These are phyloP conservation scores for Drosophila neotestacea DNA, from an alignment of 2,888 invertebrate genomes.

Conservation along the genomic window DNA sequence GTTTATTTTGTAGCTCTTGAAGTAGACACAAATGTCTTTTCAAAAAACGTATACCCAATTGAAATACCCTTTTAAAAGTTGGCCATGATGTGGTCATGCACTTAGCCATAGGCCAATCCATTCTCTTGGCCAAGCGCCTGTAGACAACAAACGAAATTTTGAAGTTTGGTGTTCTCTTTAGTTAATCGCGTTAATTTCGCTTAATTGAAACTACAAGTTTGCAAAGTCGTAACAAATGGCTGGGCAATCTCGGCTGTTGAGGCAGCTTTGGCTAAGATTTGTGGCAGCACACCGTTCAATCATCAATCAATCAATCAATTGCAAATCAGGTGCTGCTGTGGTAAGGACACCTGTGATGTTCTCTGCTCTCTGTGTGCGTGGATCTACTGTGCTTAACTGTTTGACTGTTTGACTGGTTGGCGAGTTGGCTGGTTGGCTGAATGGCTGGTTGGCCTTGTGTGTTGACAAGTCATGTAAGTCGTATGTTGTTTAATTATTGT, in stretches of 20 bases:
- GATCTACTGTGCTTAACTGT: slow-evolving; percentile 12
- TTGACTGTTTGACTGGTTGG: slow-evolving; percentile 15
- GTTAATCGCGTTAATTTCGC: slow-evolving; percentile 70
- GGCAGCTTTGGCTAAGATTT: slow-evolving; percentile 50
- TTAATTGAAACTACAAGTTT: slow-evolving; percentile 62
- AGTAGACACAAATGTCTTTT: no score
- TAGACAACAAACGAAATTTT: slow-evolving; percentile 30
- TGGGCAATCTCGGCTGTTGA: slow-evolving; percentile 19
- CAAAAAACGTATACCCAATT: no score
- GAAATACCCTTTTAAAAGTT: not conserved
- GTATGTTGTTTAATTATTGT: slow-evolving; percentile 73
- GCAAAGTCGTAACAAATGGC: slow-evolving; percentile 29
- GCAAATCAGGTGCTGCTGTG: slow-evolving; percentile 45
- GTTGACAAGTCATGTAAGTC: slow-evolving; percentile 69
- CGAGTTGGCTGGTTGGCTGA: not conserved
- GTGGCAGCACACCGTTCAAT: slow-evolving; percentile 45
- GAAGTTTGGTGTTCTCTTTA: slow-evolving; percentile 4
- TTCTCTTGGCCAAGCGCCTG: slow-evolving; percentile 12
- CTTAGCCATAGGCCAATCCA: slow-evolving; percentile 19
- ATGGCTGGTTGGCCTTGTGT: slow-evolving; percentile 25
- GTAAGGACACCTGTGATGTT: slow-evolving; percentile 30
- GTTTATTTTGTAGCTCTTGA: no score
- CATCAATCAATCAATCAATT: slow-evolving; percentile 71
- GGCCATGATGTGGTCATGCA: slow-evolving; percentile 6
- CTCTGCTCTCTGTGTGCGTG: slow-evolving; percentile 5